Percentiles rank a stretch among this genome's conserved stretches.
These are phyloP conservation scores for Limenitis camilla DNA, from an alignment of 2,888 invertebrate genomes.

Conservation along the genomic window DNA sequence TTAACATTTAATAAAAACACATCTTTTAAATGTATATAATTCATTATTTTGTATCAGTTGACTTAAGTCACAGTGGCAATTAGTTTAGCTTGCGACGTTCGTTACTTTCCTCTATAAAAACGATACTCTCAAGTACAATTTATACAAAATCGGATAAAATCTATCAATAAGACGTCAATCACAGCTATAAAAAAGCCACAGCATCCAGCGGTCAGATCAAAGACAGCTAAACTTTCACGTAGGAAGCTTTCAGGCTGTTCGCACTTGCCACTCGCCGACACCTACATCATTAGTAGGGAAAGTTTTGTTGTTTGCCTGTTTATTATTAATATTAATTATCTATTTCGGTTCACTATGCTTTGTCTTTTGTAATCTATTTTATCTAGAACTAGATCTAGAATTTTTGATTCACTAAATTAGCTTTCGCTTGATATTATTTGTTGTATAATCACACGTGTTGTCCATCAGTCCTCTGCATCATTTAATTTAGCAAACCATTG, in stretches of 20 bases:
- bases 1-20: too few relatives aligned
- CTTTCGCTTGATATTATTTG: too few relatives aligned
- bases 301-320: slow-evolving; percentile 29
- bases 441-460: too few relatives aligned
- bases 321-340: too few relatives aligned
- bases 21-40: too few relatives aligned
- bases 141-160: background rate
- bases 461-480: too few relatives aligned
- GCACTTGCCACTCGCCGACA: slow-evolving; percentile 29
- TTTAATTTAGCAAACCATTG: too few relatives aligned
- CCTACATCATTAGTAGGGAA: slow-evolving; percentile 40
- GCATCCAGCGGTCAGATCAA: slow-evolving; percentile 23
- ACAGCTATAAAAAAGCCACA: slow-evolving; percentile 3
- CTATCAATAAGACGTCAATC: slow-evolving; percentile 5
- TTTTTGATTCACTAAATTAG: too few relatives aligned
- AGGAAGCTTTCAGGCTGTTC: slow-evolving; percentile 41
- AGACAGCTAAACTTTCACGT: slow-evolving; percentile 43
- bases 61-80: too few relatives aligned
- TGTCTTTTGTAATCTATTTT: background rate
- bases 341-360: slow-evolving; percentile 6
- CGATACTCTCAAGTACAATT: background rate
- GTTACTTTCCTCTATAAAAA: background rate
- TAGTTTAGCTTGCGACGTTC: too few relatives aligned
- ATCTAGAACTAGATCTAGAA: too few relatives aligned
- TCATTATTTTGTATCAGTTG: too few relatives aligned